These are phyloP conservation scores for Spilarctia lutea DNA, from an alignment of 2,888 invertebrate genomes.

Conservation along the genomic window DNA sequence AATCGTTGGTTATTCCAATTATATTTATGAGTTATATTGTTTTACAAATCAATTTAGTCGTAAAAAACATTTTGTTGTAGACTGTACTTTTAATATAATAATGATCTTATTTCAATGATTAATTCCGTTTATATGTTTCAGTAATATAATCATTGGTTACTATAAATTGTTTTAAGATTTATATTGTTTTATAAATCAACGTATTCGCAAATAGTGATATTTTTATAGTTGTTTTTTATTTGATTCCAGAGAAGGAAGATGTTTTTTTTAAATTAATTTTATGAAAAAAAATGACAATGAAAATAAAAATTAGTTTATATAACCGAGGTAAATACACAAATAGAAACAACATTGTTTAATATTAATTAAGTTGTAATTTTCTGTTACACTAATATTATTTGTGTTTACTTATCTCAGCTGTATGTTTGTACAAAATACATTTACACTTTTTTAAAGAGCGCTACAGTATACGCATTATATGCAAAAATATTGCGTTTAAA, in stretches of 20 bases:
- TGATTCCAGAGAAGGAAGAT: not conserved
- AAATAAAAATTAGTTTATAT: not conserved
- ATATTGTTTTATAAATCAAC: not conserved
- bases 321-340: not conserved
- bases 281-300: no score
- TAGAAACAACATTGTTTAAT: no score
- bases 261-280: no score
- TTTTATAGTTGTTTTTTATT: not conserved
- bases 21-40: not conserved
- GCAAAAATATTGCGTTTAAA: not conserved
- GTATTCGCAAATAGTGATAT: constrained; percentile 5
- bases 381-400: no score
- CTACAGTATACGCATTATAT: not conserved
- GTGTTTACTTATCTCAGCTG: not conserved
- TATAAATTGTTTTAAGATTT: not conserved
- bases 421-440: no score
- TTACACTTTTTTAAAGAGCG: no score
- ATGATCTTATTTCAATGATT: constrained; percentile 9
- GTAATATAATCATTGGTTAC: constrained; percentile 14
- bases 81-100: constrained; percentile 4
- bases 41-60: constrained; percentile 9
- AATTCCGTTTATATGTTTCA: constrained; percentile 18
- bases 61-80: not conserved
- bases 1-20: constrained; percentile 8
- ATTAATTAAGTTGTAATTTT: no score